Evolutionary conservation across 1,140 invertebrate genomes (phyloP).

Genomic region (Scaptomyza pallida): DNA sequence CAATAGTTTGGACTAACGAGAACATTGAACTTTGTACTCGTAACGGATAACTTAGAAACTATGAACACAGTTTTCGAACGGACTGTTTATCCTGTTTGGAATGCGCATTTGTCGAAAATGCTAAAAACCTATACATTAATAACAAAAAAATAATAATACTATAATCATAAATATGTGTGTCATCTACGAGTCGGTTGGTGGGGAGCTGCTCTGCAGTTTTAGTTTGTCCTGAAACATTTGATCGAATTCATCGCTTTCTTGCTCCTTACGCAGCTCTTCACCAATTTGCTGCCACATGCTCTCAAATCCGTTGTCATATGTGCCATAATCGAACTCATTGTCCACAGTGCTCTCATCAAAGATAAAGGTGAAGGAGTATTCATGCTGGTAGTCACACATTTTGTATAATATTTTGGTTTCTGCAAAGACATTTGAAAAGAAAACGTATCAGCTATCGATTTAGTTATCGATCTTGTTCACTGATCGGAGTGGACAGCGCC

Average conservation of each 20-base stretch:
- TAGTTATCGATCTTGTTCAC: not conserved
- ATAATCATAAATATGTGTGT: not conserved
- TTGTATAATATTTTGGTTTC: conserved; percentile 10
- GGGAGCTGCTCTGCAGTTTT: conserved; percentile 33
- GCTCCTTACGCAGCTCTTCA: conserved; percentile 60
- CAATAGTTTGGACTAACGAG: conserved; percentile 32
- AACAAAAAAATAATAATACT: conserved; percentile 37
- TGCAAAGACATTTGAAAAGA: conserved; percentile 15
- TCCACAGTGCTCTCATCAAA: conserved; percentile 65
- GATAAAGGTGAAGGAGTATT: conserved; percentile 61
- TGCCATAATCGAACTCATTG: conserved; percentile 37
- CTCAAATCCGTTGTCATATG: conserved; percentile 59
- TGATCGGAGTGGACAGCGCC: conserved; percentile 29
- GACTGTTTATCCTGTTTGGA: conserved; percentile 6
- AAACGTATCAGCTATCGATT: conserved; percentile 16
- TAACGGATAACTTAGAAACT: conserved; percentile 14
- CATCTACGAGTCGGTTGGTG: conserved; percentile 22
- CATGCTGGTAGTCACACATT: conserved; percentile 68
- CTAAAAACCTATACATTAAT: conserved; percentile 19
- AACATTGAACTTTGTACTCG: conserved; percentile 32
- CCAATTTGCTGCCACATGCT: conserved; percentile 61
- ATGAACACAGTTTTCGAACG: conserved; percentile 1
- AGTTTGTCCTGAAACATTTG: conserved; percentile 62
- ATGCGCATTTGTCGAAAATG: conserved; percentile 54
- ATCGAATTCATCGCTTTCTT: conserved; percentile 48